These are phyloP conservation scores for Diadophis punctatus DNA, from an alignment of 2,113 vertebrate species.

Conservation along the genomic window DNA sequence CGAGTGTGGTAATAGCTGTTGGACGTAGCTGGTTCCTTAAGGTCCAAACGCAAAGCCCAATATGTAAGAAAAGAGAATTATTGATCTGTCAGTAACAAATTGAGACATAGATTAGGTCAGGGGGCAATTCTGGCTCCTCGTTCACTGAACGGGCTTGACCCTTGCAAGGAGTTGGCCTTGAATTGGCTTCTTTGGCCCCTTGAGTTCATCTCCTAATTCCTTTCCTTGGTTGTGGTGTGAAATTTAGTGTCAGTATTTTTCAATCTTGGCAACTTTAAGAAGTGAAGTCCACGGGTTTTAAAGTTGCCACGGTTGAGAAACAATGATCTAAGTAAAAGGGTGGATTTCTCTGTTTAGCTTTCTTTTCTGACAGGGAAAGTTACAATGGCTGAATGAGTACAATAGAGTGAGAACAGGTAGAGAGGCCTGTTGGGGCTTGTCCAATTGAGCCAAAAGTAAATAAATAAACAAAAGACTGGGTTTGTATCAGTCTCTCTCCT, in stretches of 20 bases:
- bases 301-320: neutral
- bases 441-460: neutral
- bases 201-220: neutral
- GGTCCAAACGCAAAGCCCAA: neutral
- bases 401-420: neutral
- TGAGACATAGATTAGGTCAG: neutral
- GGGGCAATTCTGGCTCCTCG: neutral
- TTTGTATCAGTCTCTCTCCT: neutral
- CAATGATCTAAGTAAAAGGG: neutral
- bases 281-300: neutral
- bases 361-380: neutral
- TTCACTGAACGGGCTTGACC: neutral
- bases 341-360: neutral
- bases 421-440: neutral
- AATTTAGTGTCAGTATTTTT: neutral
- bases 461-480: neutral
- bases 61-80: neutral
- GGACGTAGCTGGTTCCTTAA: neutral
- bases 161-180: neutral
- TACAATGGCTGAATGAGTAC: neutral
- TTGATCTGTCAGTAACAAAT: neutral
- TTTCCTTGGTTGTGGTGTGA: neutral
- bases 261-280: neutral
- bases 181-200: neutral
- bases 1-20: constrained; percentile 29